Percentiles rank a stretch among this genome's conserved stretches.
Conservation (phyloP, 2,888 invertebrate genomes). For the Disparrhopalites patrizii region DNA sequence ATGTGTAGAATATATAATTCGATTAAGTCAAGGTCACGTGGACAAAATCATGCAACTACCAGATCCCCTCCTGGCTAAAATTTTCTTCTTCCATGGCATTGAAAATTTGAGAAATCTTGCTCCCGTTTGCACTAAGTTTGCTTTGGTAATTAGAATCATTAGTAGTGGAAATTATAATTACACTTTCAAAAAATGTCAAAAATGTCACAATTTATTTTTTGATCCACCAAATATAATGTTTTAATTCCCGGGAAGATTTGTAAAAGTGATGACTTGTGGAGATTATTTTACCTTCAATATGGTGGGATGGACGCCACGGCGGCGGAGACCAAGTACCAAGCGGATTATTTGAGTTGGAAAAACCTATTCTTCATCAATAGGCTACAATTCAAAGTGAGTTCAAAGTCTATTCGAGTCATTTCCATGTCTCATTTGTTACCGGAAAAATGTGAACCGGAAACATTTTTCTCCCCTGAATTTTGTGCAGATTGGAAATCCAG, state of each 20-base stretch:
- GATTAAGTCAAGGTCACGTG: conserved; percentile 20
- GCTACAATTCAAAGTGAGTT: conserved; percentile 25
- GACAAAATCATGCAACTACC: conserved; percentile 28
- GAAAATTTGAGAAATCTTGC: conserved; percentile 23
- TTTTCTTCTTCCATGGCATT: conserved; percentile 22
- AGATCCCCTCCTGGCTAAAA: conserved; percentile 3
- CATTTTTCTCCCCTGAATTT: too few relatives aligned
- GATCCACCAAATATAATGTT: too few relatives aligned
- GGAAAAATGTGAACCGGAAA: too few relatives aligned
- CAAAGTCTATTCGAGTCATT: too few relatives aligned
- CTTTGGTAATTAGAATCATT: conserved; percentile 20
- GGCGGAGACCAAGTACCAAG: conserved; percentile 19
- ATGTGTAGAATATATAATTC: conserved; percentile 16
- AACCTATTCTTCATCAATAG: conserved; percentile 27
- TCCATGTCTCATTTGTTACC: too few relatives aligned
- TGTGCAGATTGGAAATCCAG: conserved; percentile 20
- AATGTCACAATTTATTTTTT: too few relatives aligned
- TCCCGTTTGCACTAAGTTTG: conserved; percentile 25
- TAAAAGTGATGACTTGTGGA: conserved; percentile 4
- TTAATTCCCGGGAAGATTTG: too few relatives aligned
- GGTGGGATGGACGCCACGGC: conserved; percentile 6
- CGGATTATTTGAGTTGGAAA: conserved; percentile 28
- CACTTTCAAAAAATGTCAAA: not conserved
- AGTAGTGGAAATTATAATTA: conserved; percentile 20
- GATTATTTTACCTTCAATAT: conserved; percentile 2